Evolutionary conservation across 2,888 invertebrate genomes (phyloP).

Genomic region (Escarpia spicata): DNA sequence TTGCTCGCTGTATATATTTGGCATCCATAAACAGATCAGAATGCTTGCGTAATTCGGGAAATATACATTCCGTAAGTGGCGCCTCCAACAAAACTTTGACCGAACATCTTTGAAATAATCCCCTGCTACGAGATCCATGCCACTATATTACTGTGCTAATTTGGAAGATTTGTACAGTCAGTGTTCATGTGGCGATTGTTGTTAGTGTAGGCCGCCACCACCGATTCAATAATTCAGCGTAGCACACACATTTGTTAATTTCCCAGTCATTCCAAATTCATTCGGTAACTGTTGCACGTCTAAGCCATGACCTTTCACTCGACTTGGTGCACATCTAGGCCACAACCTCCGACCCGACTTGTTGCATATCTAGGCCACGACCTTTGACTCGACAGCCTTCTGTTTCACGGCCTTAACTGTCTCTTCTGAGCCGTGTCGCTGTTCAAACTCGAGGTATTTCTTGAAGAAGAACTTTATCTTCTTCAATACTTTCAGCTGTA

Average conservation of each 20-base stretch:
- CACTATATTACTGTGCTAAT: too few species aligned
- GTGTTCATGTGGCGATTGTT: too few species aligned
- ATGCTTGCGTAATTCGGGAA: too few species aligned
- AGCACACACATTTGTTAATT: not conserved
- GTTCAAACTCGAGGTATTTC: constrained; percentile 87
- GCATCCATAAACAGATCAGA: not conserved
- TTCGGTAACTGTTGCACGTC: not conserved
- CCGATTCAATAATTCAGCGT: not conserved
- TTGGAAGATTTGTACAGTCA: too few species aligned
- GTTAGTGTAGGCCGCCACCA: too few species aligned
- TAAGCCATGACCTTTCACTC: not conserved
- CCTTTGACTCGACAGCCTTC: constrained; percentile 54
- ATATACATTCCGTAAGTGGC: too few species aligned
- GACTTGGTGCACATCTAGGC: not conserved
- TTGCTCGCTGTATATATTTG: not conserved
- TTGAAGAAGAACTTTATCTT: constrained; percentile 88
- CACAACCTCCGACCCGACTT: too few species aligned
- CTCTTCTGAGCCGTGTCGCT: constrained; percentile 76
- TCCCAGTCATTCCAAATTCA: not conserved
- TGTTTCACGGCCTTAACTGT: constrained; percentile 75
- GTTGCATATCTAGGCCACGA: too few species aligned
- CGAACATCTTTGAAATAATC: too few species aligned
- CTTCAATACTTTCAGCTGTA: constrained; percentile 78
- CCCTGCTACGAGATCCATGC: too few species aligned
- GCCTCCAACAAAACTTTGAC: too few species aligned